A percentile compares a stretch with the other conserved stretches of the same genome.
phyloP scores from a whole-genome alignment of 92 coral and sea anemone species.

The Heliopora coerulea region DNA sequence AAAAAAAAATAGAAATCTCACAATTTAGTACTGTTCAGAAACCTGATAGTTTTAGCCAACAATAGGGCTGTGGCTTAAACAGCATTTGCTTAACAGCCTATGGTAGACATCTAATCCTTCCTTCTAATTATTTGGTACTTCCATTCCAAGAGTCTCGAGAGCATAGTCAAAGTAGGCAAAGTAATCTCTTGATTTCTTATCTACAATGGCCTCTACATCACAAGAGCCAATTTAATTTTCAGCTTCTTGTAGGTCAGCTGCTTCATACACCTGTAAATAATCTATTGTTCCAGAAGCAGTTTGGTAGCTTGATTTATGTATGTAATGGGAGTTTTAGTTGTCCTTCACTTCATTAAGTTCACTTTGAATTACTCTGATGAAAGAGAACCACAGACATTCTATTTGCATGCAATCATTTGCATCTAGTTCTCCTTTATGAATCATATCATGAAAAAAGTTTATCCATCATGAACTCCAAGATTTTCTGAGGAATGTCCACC shows the following conservation, averaged over 20 bases:
- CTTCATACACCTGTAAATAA: slow-evolving; percentile 44
- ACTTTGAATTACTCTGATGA: slow-evolving; percentile 44
- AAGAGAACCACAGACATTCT: slow-evolving; percentile 52
- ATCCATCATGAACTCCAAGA: slow-evolving; percentile 59
- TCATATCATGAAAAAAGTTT: slow-evolving; percentile 21
- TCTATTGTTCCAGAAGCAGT: slow-evolving; percentile 48
- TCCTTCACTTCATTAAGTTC: slow-evolving; percentile 52
- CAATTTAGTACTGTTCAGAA: no score
- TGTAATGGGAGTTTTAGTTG: slow-evolving; percentile 51
- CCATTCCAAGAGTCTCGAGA: slow-evolving; percentile 38
- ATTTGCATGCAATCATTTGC: slow-evolving; percentile 38
- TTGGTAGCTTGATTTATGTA: slow-evolving; percentile 46
- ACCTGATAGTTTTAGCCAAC: no score
- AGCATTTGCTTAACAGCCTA: no score
- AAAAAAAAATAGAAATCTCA: no score
- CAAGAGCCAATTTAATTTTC: slow-evolving; percentile 38
- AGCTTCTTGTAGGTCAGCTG: slow-evolving; percentile 42
- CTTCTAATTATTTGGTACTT: slow-evolving; percentile 42
- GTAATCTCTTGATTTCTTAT: slow-evolving; percentile 25
- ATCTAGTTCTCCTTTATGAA: slow-evolving; percentile 50
- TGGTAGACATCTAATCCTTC: slow-evolving; percentile 37
- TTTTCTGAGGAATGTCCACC: slow-evolving; percentile 54
- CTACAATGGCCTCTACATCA: slow-evolving; percentile 34
- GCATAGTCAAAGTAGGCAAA: slow-evolving; percentile 37
- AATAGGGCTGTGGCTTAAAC: no score